A percentile compares a stretch with the other conserved stretches of the same genome.
These are phyloP conservation scores for Orthosia gothica DNA, from an alignment of 2,888 invertebrate genomes.

Conservation along the genomic window DNA sequence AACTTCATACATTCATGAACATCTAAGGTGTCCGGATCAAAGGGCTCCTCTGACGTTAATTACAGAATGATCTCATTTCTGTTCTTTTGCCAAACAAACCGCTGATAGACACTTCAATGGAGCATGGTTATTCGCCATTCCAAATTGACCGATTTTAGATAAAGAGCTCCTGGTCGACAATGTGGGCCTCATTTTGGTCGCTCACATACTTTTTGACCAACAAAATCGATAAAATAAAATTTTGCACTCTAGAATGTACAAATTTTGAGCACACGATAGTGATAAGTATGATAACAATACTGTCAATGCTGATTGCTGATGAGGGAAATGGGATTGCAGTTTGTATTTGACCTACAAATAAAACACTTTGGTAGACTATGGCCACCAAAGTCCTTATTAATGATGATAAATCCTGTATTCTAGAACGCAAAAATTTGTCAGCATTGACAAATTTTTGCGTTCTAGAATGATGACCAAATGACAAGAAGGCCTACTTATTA, in stretches of 20 bases:
- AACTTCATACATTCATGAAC: slow-evolving; percentile 79
- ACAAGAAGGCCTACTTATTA: not conserved
- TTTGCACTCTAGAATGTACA: too few species aligned
- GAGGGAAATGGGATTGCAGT: not conserved
- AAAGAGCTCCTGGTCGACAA: not conserved
- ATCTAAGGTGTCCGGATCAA: slow-evolving; percentile 85
- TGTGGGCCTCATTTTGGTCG: not conserved
- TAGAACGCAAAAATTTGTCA: not conserved
- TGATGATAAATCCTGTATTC: not conserved
- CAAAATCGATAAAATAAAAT: too few species aligned
- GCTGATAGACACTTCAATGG: slow-evolving; percentile 68
- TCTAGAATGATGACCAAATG: too few species aligned
- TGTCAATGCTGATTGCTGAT: too few species aligned
- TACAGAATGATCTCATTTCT: slow-evolving; percentile 72
- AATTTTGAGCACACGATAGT: too few species aligned
- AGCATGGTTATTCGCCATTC: slow-evolving; percentile 32
- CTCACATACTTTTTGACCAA: not conserved
- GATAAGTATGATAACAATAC: too few species aligned
- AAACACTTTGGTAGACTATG: too few species aligned
- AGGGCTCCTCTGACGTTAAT: slow-evolving; percentile 80
- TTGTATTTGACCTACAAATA: not conserved
- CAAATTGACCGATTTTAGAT: slow-evolving; percentile 4
- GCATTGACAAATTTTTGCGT: too few species aligned
- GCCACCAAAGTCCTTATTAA: not conserved
- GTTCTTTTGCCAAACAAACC: slow-evolving; percentile 57